Percentiles rank a stretch among this genome's conserved stretches.
Conservation (phyloP, 2,888 invertebrate genomes). For the Apodemia arnacis region DNA sequence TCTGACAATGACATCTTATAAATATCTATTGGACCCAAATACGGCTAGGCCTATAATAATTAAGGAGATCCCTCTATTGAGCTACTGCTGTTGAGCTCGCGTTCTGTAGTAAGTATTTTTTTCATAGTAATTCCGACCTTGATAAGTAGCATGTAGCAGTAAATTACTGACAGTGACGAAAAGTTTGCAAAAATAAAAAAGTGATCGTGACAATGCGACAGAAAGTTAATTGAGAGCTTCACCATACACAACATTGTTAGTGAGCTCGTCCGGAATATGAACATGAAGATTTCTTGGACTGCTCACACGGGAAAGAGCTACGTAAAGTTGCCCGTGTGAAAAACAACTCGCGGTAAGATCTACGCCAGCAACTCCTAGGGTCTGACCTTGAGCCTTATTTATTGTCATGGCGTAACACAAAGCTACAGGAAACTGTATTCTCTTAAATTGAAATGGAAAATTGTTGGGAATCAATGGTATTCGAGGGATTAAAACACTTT, state of each 20-base stretch:
- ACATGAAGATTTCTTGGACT: constrained; percentile 43
- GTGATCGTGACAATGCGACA: constrained; percentile 6
- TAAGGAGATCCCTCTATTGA: constrained; percentile 11
- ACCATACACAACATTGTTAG: constrained; percentile 15
- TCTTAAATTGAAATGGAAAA: constrained; percentile 23
- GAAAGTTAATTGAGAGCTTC: constrained; percentile 9
- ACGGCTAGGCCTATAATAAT: neutral
- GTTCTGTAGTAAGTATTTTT: constrained; percentile 9
- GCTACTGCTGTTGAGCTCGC: constrained; percentile 9
- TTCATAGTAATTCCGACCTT: constrained; percentile 11
- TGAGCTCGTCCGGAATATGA: constrained; percentile 26
- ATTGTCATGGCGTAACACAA: constrained; percentile 29
- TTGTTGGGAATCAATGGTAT: constrained; percentile 57
- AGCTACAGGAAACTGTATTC: constrained; percentile 17
- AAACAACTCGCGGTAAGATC: constrained; percentile 45
- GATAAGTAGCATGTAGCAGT: constrained; percentile 16
- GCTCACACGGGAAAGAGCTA: constrained; percentile 45
- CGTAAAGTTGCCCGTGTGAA: constrained; percentile 40
- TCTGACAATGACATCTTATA: constrained; percentile 18
- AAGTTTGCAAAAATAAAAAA: constrained; percentile 16
- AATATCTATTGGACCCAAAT: constrained; percentile 10
- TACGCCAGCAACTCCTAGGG: constrained; percentile 30
- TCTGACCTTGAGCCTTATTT: constrained; percentile 36
- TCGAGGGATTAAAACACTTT: constrained; percentile 62
- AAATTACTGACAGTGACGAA: constrained; percentile 6